Evolutionary conservation across 2,888 invertebrate species (phyloP).

Genomic region (Xestoiulus laeticollis): DNA sequence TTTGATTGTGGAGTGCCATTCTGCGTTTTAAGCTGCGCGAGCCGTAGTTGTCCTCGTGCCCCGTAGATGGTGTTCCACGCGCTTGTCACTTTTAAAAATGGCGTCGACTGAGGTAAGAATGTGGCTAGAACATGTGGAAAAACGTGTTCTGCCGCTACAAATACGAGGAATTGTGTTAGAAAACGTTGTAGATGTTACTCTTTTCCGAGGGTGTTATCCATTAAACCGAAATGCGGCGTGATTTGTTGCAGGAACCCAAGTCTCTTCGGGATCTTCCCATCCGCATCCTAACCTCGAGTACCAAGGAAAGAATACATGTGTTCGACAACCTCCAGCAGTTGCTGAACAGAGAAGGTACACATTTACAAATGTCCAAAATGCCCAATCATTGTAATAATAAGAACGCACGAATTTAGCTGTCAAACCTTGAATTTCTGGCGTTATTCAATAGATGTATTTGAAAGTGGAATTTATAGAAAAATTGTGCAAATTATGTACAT

Average conservation of each 20-base stretch:
- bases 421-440: no score
- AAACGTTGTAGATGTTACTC: background rate
- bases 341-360: slow-evolving; percentile 78
- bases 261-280: slow-evolving; percentile 78
- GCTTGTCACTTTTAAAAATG: slow-evolving; percentile 18
- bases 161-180: background rate
- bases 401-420: no score
- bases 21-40: background rate
- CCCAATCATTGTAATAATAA: no score
- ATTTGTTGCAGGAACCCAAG: slow-evolving; percentile 71
- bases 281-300: slow-evolving; percentile 77
- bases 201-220: background rate
- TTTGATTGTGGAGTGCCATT: background rate
- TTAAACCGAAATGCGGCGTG: background rate
- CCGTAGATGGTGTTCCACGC: background rate
- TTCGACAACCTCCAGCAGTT: slow-evolving; percentile 75
- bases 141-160: background rate
- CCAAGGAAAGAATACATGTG: slow-evolving; percentile 75
- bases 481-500: no score
- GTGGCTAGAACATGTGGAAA: background rate
- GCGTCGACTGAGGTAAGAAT: background rate
- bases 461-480: no score
- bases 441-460: no score
- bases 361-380: no score
- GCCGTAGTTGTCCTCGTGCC: background rate